phyloP scores from a whole-genome alignment of 2,888 invertebrate genomes.

The Drosophila nigritarsus region DNA sequence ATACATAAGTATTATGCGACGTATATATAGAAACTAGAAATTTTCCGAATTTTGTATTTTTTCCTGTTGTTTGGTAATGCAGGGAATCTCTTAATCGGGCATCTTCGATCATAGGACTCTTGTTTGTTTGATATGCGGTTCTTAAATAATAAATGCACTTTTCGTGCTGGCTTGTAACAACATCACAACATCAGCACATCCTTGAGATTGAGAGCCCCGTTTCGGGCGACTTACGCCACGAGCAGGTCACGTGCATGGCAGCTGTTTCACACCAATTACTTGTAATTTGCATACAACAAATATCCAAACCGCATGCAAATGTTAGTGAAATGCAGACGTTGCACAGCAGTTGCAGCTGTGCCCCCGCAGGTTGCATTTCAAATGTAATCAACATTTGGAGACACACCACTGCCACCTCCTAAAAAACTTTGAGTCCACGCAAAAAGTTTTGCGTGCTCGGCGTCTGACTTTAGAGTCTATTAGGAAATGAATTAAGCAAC shows the following conservation, averaged over 20 bases:
- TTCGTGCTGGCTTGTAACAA: constrained; percentile 28
- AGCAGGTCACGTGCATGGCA: constrained; percentile 69
- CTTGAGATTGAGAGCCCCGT: constrained; percentile 30
- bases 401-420: background rate
- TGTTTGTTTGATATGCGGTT: constrained; percentile 44
- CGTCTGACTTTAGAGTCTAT: constrained; percentile 57
- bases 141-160: constrained; percentile 75
- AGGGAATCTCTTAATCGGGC: background rate
- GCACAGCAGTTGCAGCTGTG: constrained; percentile 11
- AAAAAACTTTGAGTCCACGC: constrained; percentile 36
- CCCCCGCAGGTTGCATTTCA: constrained; percentile 62
- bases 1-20: too few species aligned
- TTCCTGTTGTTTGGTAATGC: constrained; percentile 10
- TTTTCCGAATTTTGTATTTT: background rate
- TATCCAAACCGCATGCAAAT: constrained; percentile 74
- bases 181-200: constrained; percentile 20
- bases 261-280: constrained; percentile 81
- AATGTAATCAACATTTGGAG: constrained; percentile 77
- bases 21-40: background rate
- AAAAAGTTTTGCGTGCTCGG: constrained; percentile 33
- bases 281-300: constrained; percentile 75
- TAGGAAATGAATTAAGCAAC: constrained; percentile 79
- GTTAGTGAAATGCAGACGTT: constrained; percentile 57
- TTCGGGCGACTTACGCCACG: constrained; percentile 19
- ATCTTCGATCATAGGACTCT: too few species aligned